phyloP scores from a whole-genome alignment of 2,888 invertebrate species.

The Elegia similella region DNA sequence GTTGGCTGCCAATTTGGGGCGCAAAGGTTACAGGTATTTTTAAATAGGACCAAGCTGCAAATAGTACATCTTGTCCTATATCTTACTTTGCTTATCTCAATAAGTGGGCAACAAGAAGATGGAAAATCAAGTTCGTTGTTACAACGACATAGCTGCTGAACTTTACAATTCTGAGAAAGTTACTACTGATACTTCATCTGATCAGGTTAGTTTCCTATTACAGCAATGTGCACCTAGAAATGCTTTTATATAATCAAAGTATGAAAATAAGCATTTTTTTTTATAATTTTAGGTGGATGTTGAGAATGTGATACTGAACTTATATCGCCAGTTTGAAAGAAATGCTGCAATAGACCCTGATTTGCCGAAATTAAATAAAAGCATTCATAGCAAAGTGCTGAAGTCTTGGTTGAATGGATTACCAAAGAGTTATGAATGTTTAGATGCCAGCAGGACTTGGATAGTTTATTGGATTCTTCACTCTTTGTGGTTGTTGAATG shows the following conservation, averaged over 20 bases:
- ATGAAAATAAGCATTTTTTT: no score
- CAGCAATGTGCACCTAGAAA: neutral
- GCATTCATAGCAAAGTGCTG: constrained; percentile 84
- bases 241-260: neutral
- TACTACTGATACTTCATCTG: constrained; percentile 61
- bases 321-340: constrained; percentile 66
- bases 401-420: constrained; percentile 85
- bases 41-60: neutral
- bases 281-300: constrained; percentile 61
- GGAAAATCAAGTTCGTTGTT: constrained; percentile 64
- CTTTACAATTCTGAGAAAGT: constrained; percentile 83
- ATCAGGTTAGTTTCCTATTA: constrained; percentile 51
- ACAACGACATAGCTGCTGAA: constrained; percentile 57
- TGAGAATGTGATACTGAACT: constrained; percentile 57
- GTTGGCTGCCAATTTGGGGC: neutral
- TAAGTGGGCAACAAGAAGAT: constrained; percentile 33
- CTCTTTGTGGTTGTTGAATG: constrained; percentile 86
- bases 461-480: constrained; percentile 98
- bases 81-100: no score
- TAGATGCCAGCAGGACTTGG: constrained; percentile 98
- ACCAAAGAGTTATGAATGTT: constrained; percentile 87
- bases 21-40: constrained; percentile 16
- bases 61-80: constrained; percentile 1
- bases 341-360: constrained; percentile 74
- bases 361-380: constrained; percentile 82